These are phyloP conservation scores for Zoanthus solanderi DNA, from an alignment of 92 coral and sea anemone genomes.

Conservation along the genomic window DNA sequence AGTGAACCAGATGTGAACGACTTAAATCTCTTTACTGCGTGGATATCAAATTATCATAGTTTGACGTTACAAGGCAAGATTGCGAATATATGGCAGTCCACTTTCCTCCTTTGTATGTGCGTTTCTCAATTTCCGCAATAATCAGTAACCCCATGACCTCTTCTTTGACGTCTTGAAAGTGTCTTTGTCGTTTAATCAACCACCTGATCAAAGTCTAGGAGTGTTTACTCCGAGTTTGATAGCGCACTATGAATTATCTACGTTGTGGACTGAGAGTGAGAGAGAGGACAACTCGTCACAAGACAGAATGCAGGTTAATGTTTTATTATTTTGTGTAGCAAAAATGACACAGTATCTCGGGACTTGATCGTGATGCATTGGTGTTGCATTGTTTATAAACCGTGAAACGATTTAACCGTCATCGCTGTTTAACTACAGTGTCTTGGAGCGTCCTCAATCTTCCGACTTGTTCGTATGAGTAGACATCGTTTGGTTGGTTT, in stretches of 20 bases:
- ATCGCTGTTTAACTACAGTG: background rate
- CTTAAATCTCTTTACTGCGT: background rate
- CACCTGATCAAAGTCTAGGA: background rate
- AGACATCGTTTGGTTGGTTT: background rate
- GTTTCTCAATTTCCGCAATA: constrained; percentile 26
- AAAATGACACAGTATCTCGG: constrained; percentile 11
- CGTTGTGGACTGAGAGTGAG: too few species aligned
- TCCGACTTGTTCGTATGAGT: constrained; percentile 5
- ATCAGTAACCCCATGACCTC: constrained; percentile 42
- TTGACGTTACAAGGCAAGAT: background rate
- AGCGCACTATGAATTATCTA: background rate
- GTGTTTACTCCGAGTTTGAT: background rate
- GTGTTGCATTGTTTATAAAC: constrained; percentile 30
- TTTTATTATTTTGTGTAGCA: constrained; percentile 26
- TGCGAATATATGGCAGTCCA: background rate
- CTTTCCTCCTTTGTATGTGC: background rate
- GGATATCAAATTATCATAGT: background rate
- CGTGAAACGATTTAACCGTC: constrained; percentile 29
- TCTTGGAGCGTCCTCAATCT: constrained; percentile 31
- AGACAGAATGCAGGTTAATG: constrained; percentile 39
- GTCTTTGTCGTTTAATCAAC: background rate
- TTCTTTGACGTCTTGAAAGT: constrained; percentile 4
- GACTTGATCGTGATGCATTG: constrained; percentile 21
- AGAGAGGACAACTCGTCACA: background rate
- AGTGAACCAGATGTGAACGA: background rate